Evolutionary conservation across 2,888 invertebrate species (phyloP).

Genomic region (Lottia gigantea): DNA sequence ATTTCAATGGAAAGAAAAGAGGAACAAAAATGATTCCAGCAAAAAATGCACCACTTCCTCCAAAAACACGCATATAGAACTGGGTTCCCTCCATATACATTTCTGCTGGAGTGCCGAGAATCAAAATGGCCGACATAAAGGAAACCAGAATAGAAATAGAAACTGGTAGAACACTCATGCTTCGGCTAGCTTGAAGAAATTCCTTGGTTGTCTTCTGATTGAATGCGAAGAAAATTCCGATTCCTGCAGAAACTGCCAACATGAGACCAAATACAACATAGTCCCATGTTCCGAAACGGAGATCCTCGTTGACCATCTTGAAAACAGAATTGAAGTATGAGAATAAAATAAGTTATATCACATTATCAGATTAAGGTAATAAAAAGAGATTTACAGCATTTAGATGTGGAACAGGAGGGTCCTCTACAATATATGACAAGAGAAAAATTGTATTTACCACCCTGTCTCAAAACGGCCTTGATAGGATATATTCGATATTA

Average conservation of each 20-base stretch:
- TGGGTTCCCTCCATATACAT: slow-evolving; percentile 54
- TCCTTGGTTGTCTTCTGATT: slow-evolving; percentile 46
- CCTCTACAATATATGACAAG: too few relatives aligned
- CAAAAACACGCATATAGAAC: slow-evolving; percentile 35
- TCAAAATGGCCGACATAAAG: slow-evolving; percentile 60
- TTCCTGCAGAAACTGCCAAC: slow-evolving; percentile 42
- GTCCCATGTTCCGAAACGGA: slow-evolving; percentile 27
- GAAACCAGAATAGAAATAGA: slow-evolving; percentile 56
- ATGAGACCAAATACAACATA: slow-evolving; percentile 44
- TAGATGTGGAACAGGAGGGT: too few relatives aligned
- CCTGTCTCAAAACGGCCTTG: too few relatives aligned
- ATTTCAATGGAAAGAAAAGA: slow-evolving; percentile 46
- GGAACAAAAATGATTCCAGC: slow-evolving; percentile 46
- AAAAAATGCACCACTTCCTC: slow-evolving; percentile 31
- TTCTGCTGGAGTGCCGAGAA: slow-evolving; percentile 57
- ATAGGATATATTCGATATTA: too few relatives aligned
- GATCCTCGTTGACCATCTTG: background rate
- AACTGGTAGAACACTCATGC: slow-evolving; percentile 51
- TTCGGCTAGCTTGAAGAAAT: slow-evolving; percentile 51
- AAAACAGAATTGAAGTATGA: background rate
- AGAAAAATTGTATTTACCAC: too few relatives aligned
- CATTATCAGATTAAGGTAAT: too few relatives aligned
- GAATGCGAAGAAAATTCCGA: slow-evolving; percentile 51
- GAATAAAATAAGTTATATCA: too few relatives aligned
- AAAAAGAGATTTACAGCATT: too few relatives aligned